Evolutionary conservation across 2,888 invertebrate species (phyloP), one percentile per base, ranked within the genome.

Genomic region (Acanthosepion lycidas): DNA sequence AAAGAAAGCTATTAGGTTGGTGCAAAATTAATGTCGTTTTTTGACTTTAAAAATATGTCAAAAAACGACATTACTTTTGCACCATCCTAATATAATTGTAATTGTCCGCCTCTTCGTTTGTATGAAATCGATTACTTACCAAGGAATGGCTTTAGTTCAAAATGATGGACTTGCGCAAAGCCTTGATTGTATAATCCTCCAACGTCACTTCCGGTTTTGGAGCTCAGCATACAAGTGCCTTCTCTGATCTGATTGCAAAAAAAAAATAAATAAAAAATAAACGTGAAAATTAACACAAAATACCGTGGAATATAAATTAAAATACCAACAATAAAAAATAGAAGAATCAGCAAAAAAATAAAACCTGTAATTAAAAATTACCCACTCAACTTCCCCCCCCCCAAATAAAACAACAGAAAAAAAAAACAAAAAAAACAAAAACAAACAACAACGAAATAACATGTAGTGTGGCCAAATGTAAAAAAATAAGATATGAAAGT

Each of bases 61-160:
- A n/a, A n/a, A n/a, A n/a, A n/a, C n/a, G n/a, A n/a, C n/a, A n/a
- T n/a, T n/a, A n/a, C n/a, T n/a, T n/a, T n/a, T n/a, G n/a, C n/a
- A n/a, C n/a, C n/a, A n/a, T n/a, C n/a, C n/a, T n/a, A n/a, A n/a
- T n/a, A n/a, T 33, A 33, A 33, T 33, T 12, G 9, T 20, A 23
- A 9, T n/a, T 18, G 20, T 55, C 20, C 0, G 20, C 15, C 4
- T 55, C 1, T 1, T 1, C 0, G 2, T 1, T 42, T 42, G 1
- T 42, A 42, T 42, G 42, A 42, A 42, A 42, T 28, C 1, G 42
- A 26, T 48, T 20, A 51, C 95, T 95, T 95, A 97, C 97, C 97
- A 94, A 97, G 95, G 91, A 96, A 96, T 33, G 97, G 97, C 94
- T 97, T 97, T 97, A 97, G 96, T 95, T 97, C 97, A 95, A 97